Percentiles rank a stretch among this genome's conserved stretches.
Conservation (phyloP, 2,888 invertebrate species). For the Andrena haemorrhoa region DNA sequence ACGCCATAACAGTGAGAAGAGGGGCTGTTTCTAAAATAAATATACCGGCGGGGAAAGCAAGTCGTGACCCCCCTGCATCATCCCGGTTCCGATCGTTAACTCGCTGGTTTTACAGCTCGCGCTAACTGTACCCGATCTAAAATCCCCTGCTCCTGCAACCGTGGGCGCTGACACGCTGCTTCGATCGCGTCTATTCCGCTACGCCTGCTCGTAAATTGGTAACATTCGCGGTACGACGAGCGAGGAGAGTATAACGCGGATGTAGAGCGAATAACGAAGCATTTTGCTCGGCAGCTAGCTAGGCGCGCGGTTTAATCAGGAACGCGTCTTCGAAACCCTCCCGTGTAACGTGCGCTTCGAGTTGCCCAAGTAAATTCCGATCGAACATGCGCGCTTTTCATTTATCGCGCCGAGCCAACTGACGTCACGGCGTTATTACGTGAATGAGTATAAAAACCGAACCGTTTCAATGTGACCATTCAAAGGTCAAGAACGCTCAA, state of each 20-base stretch:
- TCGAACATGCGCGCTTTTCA: constrained; percentile 14
- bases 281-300: not conserved
- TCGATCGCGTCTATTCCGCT: constrained; percentile 46
- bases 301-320: too few species aligned
- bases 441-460: constrained; percentile 39
- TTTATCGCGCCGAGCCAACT: not conserved
- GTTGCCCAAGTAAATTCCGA: constrained; percentile 34
- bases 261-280: constrained; percentile 40
- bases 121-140: constrained; percentile 57
- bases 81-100: constrained; percentile 63
- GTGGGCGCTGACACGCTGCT: constrained; percentile 37
- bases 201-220: constrained; percentile 55
- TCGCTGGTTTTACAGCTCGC: constrained; percentile 53
- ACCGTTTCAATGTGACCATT: constrained; percentile 19
- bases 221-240: constrained; percentile 32
- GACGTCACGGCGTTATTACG: constrained; percentile 30
- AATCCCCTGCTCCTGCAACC: constrained; percentile 33
- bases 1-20: not conserved
- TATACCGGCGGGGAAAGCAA: constrained; percentile 67
- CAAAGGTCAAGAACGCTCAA: constrained; percentile 56
- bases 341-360: not conserved
- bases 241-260: constrained; percentile 24
- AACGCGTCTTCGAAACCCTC: not conserved
- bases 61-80: constrained; percentile 57
- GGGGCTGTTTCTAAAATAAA: constrained; percentile 72